Base-by-base conservation (phyloP, 1,140 invertebrate species). In the Camponotus floridanus region DNA sequence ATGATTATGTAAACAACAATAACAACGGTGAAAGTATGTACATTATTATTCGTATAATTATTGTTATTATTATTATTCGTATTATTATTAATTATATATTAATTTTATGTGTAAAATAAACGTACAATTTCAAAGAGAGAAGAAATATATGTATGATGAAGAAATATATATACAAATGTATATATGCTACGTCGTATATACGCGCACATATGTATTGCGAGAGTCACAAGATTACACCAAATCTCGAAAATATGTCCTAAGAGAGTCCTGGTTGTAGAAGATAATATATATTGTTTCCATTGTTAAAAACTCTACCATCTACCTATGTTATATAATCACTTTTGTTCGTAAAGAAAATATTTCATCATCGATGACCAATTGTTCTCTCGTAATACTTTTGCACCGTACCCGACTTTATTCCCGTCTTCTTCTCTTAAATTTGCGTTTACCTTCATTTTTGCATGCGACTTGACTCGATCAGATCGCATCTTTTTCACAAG, bases 61-160 rank as follows among this genome's bases (percentile, higher is more conserved):
- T 92, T 89, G 87, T 87, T 92, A 88, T 91, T 91, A 92, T 89
- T 48, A 89, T 90, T 91, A 92, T 90, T 90, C 79, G 76, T 92
- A 92, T 92, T 90, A 92, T 88, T 92, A 88, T 68, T 81, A 76
- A 86, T 62, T 83, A 92, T 92, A 51, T 51, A 93, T 91, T 92
- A 81, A 93, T 92, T 94, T 93, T 91, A 92, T 91, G 92, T 94
- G 91, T 93, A 93, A 93, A 91, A 93, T 92, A 93, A 94, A 93
- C 86, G 76, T 91, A 92, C 89, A 91, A 92, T 87, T 87, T 91
- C 88, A 76, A 88, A 87, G 88, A 91, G 87, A 91, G 83, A 80
- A 83, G 86, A 89, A 85, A 88, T 89, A 88, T 85, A 90, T 88
- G 89, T 90, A 88, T 88, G 48, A 76, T 26, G 62, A 81, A 64